phyloP scores from a whole-genome alignment of 2,113 vertebrate genomes.

The Ceyx margarethae region DNA sequence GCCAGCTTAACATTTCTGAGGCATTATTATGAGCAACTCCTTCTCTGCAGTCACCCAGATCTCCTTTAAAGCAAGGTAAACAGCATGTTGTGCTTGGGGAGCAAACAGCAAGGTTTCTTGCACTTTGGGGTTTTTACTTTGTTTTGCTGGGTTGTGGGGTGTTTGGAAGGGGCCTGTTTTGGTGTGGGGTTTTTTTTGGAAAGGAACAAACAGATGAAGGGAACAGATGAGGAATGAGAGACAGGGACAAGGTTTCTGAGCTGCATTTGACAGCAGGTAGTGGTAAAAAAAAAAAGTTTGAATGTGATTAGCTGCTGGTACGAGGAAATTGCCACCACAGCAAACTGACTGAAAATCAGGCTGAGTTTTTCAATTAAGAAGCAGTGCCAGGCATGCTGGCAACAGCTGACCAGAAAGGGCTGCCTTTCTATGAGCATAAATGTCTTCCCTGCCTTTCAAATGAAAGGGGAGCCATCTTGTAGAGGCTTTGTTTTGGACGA shows the following conservation, averaged over 20 bases:
- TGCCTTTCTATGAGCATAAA: neutral
- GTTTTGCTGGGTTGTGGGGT: neutral
- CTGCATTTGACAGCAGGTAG: neutral
- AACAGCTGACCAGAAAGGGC: neutral
- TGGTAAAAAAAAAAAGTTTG: neutral
- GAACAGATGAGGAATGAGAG: neutral
- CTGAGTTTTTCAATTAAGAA: neutral
- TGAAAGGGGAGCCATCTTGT: accelerated
- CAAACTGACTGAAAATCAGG: neutral
- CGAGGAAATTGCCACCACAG: neutral
- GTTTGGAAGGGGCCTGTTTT: neutral
- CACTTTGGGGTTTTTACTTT: neutral
- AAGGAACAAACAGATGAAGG: neutral
- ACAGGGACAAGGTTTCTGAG: neutral
- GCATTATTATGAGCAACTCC: neutral
- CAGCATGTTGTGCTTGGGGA: neutral
- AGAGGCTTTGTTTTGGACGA: neutral
- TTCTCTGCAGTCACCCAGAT: neutral
- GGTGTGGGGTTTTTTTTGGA: neutral
- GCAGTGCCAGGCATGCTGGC: neutral
- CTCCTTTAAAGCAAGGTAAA: neutral
- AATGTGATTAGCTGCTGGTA: neutral
- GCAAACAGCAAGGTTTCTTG: neutral
- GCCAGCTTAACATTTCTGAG: neutral
- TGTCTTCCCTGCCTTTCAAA: neutral